These are phyloP conservation scores for Eumaeus atala DNA, from an alignment of 1,140 invertebrate genomes.

Conservation along the genomic window DNA sequence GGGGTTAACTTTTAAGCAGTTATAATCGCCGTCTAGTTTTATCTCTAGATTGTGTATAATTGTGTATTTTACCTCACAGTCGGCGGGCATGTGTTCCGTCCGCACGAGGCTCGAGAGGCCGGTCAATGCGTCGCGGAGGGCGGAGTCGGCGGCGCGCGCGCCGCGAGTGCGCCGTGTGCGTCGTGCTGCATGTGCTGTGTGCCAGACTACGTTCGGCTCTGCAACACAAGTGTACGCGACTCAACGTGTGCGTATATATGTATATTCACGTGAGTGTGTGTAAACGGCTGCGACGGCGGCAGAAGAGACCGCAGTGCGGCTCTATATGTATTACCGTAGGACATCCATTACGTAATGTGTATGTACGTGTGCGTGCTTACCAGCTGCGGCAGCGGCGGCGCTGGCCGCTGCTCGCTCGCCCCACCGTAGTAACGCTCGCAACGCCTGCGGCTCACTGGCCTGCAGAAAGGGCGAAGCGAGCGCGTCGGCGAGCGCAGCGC, in stretches of 20 bases:
- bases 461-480: constrained; percentile 93
- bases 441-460: constrained; percentile 90
- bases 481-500: constrained; percentile 85
- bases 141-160: constrained; percentile 81
- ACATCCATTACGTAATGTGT: too few relatives aligned
- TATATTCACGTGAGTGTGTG: too few relatives aligned
- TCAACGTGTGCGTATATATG: too few relatives aligned
- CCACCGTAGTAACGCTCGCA: constrained; percentile 92
- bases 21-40: too few relatives aligned
- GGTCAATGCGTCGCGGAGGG: too few relatives aligned
- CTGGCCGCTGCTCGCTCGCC: constrained; percentile 85
- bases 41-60: neutral
- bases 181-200: constrained; percentile 92
- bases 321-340: too few relatives aligned
- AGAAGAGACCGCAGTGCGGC: too few relatives aligned
- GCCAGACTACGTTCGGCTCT: constrained; percentile 93
- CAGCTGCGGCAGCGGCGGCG: constrained; percentile 72
- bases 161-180: constrained; percentile 85
- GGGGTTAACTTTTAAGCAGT: too few relatives aligned
- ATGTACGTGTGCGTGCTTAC: constrained; percentile 2
- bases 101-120: constrained; percentile 88
- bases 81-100: constrained; percentile 91
- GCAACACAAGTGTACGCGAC: constrained; percentile 20
- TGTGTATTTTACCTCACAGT: constrained; percentile 82
- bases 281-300: too few relatives aligned